phyloP scores from a whole-genome alignment of 2,113 vertebrate genomes.

The Eleginops maclovinus region DNA sequence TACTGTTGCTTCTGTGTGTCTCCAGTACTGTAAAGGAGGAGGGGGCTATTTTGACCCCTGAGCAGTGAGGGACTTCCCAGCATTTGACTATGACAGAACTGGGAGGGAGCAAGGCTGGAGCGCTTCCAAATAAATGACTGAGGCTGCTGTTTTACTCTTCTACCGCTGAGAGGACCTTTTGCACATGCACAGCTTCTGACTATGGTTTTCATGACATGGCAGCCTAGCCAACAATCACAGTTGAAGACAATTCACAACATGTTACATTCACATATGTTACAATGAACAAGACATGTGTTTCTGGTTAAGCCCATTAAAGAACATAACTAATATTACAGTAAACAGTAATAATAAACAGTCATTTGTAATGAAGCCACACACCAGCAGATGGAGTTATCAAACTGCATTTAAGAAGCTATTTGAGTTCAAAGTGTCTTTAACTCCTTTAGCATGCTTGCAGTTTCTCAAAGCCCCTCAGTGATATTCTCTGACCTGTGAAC shows the following conservation, averaged over 20 bases:
- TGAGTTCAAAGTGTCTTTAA: too few species aligned
- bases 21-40: constrained; percentile 47
- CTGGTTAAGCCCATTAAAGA: too few species aligned
- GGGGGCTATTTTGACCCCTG: constrained; percentile 2
- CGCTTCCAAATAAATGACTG: constrained; percentile 37
- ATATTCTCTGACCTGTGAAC: not conserved
- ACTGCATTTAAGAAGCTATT: too few species aligned
- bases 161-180: constrained; percentile 25
- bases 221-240: not conserved
- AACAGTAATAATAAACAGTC: too few species aligned
- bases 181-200: not conserved
- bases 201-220: too few species aligned
- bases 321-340: too few species aligned
- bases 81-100: constrained; percentile 22
- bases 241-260: not conserved
- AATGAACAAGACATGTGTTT: too few species aligned
- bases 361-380: too few species aligned
- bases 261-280: too few species aligned
- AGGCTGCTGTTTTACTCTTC: constrained; percentile 50
- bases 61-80: constrained; percentile 40
- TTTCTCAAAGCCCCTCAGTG: not conserved
- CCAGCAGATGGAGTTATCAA: too few species aligned
- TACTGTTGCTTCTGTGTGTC: not conserved
- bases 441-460: too few species aligned
- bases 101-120: not conserved